Base-by-base conservation (phyloP, 2,888 invertebrate genomes). In the Eristalis pertinax region DNA sequence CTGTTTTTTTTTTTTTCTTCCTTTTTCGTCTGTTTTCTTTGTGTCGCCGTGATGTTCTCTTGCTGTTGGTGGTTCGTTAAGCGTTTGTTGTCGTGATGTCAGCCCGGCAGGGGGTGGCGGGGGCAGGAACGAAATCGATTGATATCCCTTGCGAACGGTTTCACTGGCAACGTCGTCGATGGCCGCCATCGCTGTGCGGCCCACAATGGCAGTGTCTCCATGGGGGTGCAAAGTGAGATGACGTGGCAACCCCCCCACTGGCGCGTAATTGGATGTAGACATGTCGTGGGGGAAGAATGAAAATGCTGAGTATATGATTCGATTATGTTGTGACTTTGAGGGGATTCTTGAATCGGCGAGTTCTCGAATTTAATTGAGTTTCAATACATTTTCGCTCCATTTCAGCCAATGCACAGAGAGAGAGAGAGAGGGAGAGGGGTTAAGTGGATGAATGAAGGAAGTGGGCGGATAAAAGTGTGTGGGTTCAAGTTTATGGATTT, bases 1-100 rank as follows among this genome's bases (percentile, higher is more conserved):
- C 77, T 85, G 68, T 77, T 72, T 69, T 76, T 58, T 67, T 65
- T 85, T 64, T 77, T 72, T 69, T 76, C 63, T 67, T 65, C 26
- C 26, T 26, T 26, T 26, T 4, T 26, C 26, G 26, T 2, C 26
- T 1, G 29, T 72, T 3, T 11, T 13, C 13, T 67, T 19, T 19
- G 13, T 78, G 65, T 63, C 50, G 19, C 19, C 8, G 19, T 19
- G 50, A 50, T 50, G 50, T 19, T 50, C 50, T 1, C 50, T 50
- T 60, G 60, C 22, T 60, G 26, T 60, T 13, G 60, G 60, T 60
- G 60, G 60, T 63, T 63, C 62, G 68, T 65, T 74, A 70, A 74
- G 65, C 78, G 62, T 62, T 50, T 77, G 72, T 74, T 82, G 43
- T 73, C 74, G 77, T 73, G 64, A 74, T 43, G 69, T 78, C 74